Evolutionary conservation across 2,888 invertebrate genomes (phyloP), one percentile per base, ranked within the genome.

Genomic region (Drosophila peninsularis): DNA sequence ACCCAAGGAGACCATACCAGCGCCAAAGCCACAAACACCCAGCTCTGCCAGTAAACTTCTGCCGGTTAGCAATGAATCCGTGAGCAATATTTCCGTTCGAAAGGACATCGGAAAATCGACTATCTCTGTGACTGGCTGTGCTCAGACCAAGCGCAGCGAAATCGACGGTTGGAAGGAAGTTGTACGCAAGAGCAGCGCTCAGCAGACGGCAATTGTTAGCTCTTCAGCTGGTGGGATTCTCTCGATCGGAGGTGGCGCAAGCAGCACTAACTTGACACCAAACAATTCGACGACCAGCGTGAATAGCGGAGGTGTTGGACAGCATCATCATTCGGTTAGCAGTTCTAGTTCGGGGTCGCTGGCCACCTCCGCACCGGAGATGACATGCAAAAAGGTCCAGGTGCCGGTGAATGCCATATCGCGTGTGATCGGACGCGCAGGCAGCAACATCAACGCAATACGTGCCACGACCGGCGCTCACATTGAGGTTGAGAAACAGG

Each of bases 401-500:
- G 98, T 99, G 67, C 98, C 98, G 58, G 95, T 98, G 27, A 96
- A 96, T 92, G 98, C 98, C 49, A 99, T 99, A 71, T 98, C 98
- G 67, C 95, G 99, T 61, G 98, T 99, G 56, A 99, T 99, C 90
- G 99, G 99, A 0, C 95, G 99, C 85, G 98, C 97, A 34, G 99
- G 99, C 53, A 97, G 96, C 93, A 99, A 99, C 93, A 99, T 99
- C 90, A 99, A 99, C 93, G 98, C 99, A 13, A 99, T 99, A 91
- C 94, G 99, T 66, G 97, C 97, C 63, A 97, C 98, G 57, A 99
- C 99, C 34, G 98, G 98, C 67, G 99, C 99, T 6, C 98, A 98
- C 91, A 99, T 99, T 91, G 98, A 99, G 93, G 98, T 99, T 30
- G 99, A 99, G 92, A 99, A 99, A 92, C 98, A 98, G 93, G 96